Evolutionary conservation across 2,797 vertebrate genomes (phyloP), one percentile per base, ranked within the genome.

Genomic region (Pipistrellus pygmaeus): DNA sequence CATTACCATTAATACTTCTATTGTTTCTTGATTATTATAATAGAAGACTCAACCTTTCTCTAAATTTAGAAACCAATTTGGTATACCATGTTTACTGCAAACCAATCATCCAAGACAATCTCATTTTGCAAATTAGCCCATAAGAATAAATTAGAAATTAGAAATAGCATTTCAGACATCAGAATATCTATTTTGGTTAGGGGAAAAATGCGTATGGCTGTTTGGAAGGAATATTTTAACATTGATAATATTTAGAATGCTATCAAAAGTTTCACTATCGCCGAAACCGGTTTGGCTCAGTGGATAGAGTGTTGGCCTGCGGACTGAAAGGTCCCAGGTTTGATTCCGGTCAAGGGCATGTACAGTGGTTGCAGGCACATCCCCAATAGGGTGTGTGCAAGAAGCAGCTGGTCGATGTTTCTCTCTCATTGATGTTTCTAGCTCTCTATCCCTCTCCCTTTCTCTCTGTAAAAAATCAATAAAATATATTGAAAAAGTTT

Each of bases 61-160:
- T 97, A 85, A 96, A 96, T 98, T 98, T 98, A 97, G 97, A 98
- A 98, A 90, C 62, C 90, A 96, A 81, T 97, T 98, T 97, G 84
- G 86, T 97, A 85, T 53, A 93, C 95, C 76, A 20, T 97, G 93
- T 97, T 98, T 97, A 95, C 94, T 97, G 96, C 96, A 98, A 98
- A 81, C 91, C 94, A 98, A 82, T 95, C 90, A 96, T 88, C 92
- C 93, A 94, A 96, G 64, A 93, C 94, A 96, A 94, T 97, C 97
- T 97, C 77, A 78, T 95, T 95, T 92, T 98, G 90, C 76, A 97
- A 94, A 96, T 97, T 96, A 97, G 76, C 57, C 64, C 87, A 88
- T 96, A 88, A 93, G 83, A 95, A 95, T 96, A 96, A 96, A 98
- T 97, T 97, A 97, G 55, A 96, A 96, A 97, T 97, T 92, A 97